Evolutionary conservation across 2,797 vertebrate species (phyloP), one percentile per base, ranked within the genome.

Genomic region (Anisognathus igniventris): DNA sequence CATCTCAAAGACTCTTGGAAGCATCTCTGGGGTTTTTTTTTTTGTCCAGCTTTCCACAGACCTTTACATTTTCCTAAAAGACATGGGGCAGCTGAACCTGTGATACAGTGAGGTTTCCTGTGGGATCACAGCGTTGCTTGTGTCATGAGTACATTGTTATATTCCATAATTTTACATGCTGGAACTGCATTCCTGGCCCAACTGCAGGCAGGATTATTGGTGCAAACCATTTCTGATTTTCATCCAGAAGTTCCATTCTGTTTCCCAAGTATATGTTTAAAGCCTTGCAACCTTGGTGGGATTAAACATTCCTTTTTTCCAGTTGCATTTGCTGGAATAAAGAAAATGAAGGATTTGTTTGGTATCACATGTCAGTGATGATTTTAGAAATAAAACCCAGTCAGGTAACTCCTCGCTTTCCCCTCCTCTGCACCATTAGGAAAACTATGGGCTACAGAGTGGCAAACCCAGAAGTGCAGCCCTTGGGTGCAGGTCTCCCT

Each of bases 401-500:
- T 35, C 2, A 4, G 21, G 16, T 33, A n/a, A 47, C 44, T 75
- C 62, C 68, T 61, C 18, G 10, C 17, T 42, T 62, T 35, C 19
- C 33, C 15, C 35, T 86, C 10, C 23, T 68, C 42, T 50, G 22
- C 28, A 27, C 40, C 16, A 0, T 25, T 47, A 9, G 14, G 47
- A 50, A 35, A 22, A n/a, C 37, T 6, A 7, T 0, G 5, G 25
- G 23, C 54, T 57, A 1, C 2, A 1, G 31, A 65, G 39, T 14
- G 47, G 45, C 37, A 64, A 37, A 60, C 20, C 9, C 7, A 15
- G 73, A 42, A 57, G 31, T 65, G 14, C n/a, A 23, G 3, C 2
- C 1, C 10, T 5, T 76, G 23, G 47, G 2, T 37, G 48, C 44
- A 57, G 6, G 20, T 72, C 5, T 48, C 0, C 0, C 10, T 51